Base-by-base conservation (phyloP, 64 coral and sea anemone genomes). In the Trachythela sp. region DNA sequence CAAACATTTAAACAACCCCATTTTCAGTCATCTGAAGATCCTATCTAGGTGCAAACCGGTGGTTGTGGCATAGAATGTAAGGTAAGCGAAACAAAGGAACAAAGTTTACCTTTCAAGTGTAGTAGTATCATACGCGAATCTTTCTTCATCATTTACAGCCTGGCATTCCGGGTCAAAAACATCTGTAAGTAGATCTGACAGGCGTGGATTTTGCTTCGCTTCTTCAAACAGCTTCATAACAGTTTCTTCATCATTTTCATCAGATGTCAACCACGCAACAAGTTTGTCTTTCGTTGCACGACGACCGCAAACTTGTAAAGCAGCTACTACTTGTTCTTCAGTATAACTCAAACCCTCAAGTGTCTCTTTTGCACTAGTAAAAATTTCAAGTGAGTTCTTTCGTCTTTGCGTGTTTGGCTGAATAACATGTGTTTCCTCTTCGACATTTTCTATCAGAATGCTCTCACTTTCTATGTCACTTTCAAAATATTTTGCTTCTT, bases 271-370 rank as follows among this genome's bases (percentile, higher is more conserved):
- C 84, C 56, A 86, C 6, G 84, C 36, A 17, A 91, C 14, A 67
- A 91, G 48, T 68, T 91, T 60, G 8, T 91, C 90, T 91, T 86
- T 84, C 0, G 35, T 39, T 41, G 90, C 90, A 54, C 72, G 27
- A 13, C 68, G 58, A 52, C 90, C 90, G 13, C 67, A 13, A 71
- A 80, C 51, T 0, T 68, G 77, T 8, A 91, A 71, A 77, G 90
- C 90, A 29, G 84, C 84, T 11, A 91, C 4, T 13, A 83, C 64
- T 4, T 85, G 30, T 71, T 91, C 84, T 40, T 91, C 84, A 8
- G 40, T 54, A 58, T 86, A 86, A 14, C 90, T 84, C 0, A 86
- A 48, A 77, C 84, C 64, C 29, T 72, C 43, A 37, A 85, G 84
- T 38, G 0, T 80, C 15, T 39, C 37, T 80, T 80, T 80, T 2